Conservation (phyloP, 2,888 invertebrate species). For the Eilema caniola region DNA sequence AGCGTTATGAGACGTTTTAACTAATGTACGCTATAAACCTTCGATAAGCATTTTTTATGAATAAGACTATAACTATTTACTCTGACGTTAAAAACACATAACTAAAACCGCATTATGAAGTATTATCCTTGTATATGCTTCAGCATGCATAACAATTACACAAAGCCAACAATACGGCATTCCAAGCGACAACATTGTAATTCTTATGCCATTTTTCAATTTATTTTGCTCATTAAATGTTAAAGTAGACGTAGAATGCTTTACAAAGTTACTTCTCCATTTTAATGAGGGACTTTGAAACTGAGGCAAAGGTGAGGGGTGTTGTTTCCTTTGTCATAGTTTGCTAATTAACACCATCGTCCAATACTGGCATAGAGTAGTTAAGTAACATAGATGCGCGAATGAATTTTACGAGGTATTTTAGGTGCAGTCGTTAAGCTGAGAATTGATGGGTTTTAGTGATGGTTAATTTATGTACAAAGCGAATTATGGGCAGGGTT, state of each 20-base stretch:
- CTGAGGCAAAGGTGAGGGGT: conserved; percentile 56
- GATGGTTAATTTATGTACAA: neutral
- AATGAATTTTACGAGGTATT: conserved; percentile 21
- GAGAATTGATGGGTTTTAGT: conserved; percentile 18
- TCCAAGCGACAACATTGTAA: conserved; percentile 14
- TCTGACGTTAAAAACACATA: neutral
- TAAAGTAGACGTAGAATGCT: conserved; percentile 52
- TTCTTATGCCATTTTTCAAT: conserved; percentile 49
- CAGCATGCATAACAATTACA: neutral
- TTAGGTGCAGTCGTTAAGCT: conserved; percentile 14
- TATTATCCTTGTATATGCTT: neutral
- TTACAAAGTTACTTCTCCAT: conserved; percentile 57
- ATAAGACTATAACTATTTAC: no score
- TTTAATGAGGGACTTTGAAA: conserved; percentile 74
- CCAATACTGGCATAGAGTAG: conserved; percentile 54
- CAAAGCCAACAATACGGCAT: conserved; percentile 3
- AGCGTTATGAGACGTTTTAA: no score
- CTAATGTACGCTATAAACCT: no score
- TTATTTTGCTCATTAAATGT: conserved; percentile 60
- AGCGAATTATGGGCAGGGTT: neutral
- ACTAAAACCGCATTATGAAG: neutral
- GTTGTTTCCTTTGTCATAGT: conserved; percentile 72
- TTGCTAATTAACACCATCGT: conserved; percentile 69
- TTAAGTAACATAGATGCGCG: conserved; percentile 35
- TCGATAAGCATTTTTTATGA: no score